Percentiles rank a stretch among this genome's conserved stretches.
phyloP scores from a whole-genome alignment of 2,888 invertebrate species.

The Leptinotarsa juncta region DNA sequence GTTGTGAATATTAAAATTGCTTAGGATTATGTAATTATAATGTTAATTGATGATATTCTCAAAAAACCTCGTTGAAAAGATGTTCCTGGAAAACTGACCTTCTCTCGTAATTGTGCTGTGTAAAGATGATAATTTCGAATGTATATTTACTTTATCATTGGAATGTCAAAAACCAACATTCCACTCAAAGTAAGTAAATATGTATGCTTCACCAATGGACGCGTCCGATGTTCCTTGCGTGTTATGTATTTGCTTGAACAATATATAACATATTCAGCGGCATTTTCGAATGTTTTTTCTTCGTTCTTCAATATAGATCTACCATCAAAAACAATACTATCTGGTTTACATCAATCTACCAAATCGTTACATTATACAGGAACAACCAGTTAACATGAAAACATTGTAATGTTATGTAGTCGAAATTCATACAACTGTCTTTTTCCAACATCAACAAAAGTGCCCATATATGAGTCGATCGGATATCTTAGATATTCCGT shows the following conservation, averaged over 20 bases:
- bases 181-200: slow-evolving; percentile 29
- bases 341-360: slow-evolving; percentile 57
- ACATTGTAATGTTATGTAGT: slow-evolving; percentile 50
- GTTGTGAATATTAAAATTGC: too few relatives aligned
- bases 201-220: slow-evolving; percentile 41
- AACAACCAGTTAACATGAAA: slow-evolving; percentile 56
- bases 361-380: slow-evolving; percentile 57
- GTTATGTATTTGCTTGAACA: slow-evolving; percentile 49
- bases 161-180: slow-evolving; percentile 33
- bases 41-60: too few relatives aligned
- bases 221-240: slow-evolving; percentile 40
- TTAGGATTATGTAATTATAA: too few relatives aligned
- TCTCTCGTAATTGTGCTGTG: neutral
- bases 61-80: neutral
- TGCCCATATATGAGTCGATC: slow-evolving; percentile 37
- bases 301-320: slow-evolving; percentile 48
- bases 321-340: slow-evolving; percentile 59
- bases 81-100: neutral
- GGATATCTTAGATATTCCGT: slow-evolving; percentile 47
- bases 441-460: slow-evolving; percentile 37
- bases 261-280: slow-evolving; percentile 46
- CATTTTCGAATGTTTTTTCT: slow-evolving; percentile 38
- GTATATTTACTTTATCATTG: neutral
- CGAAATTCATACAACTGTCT: slow-evolving; percentile 42
- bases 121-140: neutral